Percentiles rank a stretch among this genome's conserved stretches.
phyloP scores from a whole-genome alignment of 2,888 invertebrate genomes.

The Hesperia comma region DNA sequence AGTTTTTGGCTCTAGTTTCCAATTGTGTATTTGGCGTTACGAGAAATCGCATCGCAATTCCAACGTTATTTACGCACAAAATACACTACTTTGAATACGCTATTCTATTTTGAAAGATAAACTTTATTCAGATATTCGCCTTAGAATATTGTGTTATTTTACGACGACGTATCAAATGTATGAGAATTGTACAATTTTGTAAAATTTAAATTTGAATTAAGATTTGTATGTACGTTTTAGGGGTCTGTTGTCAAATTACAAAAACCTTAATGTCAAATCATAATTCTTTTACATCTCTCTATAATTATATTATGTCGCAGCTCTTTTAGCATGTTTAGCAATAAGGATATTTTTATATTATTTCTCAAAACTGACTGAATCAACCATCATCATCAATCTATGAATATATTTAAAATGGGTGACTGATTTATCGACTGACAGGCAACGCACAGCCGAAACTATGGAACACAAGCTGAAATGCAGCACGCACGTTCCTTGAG shows the following conservation, averaged over 20 bases:
- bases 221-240: background rate
- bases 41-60: slow-evolving; percentile 22
- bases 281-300: too few species aligned
- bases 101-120: slow-evolving; percentile 22
- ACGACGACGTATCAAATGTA: background rate
- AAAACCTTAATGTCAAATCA: too few species aligned
- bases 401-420: too few species aligned
- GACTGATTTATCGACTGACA: too few species aligned
- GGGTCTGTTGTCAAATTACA: background rate
- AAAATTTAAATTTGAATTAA: background rate
- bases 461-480: too few species aligned
- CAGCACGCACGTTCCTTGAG: too few species aligned
- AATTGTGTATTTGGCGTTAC: slow-evolving; percentile 33
- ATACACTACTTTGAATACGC: slow-evolving; percentile 23
- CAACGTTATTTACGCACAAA: slow-evolving; percentile 28
- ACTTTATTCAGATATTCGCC: slow-evolving; percentile 7
- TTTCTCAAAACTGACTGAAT: too few species aligned
- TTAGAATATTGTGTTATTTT: slow-evolving; percentile 10
- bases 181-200: background rate
- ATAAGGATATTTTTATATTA: too few species aligned
- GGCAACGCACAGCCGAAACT: too few species aligned
- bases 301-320: too few species aligned
- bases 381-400: too few species aligned
- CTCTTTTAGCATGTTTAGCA: too few species aligned
- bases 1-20: slow-evolving; percentile 29